These are phyloP conservation scores for Atherinomorus stipes DNA, from an alignment of 2,113 vertebrate species.

Conservation along the genomic window DNA sequence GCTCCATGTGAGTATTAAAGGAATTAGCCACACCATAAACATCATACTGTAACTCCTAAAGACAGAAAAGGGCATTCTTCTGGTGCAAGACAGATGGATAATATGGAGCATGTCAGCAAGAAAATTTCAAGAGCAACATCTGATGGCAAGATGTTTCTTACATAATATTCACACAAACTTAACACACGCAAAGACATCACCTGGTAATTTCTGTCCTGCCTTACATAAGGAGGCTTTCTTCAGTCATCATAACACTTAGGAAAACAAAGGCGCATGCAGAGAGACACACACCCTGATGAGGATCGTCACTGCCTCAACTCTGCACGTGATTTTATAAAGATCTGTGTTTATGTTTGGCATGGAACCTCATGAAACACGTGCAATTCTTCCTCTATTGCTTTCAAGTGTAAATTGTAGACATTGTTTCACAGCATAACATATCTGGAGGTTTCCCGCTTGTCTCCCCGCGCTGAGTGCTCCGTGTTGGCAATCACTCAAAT, in stretches of 20 bases:
- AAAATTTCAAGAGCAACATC: too few species aligned
- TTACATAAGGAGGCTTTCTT: slow-evolving; percentile 43
- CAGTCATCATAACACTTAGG: slow-evolving; percentile 23
- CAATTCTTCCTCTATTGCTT: neutral
- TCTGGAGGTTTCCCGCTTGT: slow-evolving; percentile 16
- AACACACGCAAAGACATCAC: slow-evolving; percentile 21
- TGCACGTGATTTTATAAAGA: neutral
- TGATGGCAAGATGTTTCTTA: neutral
- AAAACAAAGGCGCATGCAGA: slow-evolving; percentile 18
- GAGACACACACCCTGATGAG: slow-evolving; percentile 11
- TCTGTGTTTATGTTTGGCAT: neutral
- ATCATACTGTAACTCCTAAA: too few species aligned
- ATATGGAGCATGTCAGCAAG: too few species aligned
- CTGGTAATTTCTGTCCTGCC: slow-evolving; percentile 32
- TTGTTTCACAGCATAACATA: neutral
- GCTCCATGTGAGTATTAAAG: neutral
- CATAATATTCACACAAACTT: slow-evolving; percentile 1
- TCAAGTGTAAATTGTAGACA: neutral
- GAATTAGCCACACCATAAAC: neutral
- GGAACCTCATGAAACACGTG: neutral
- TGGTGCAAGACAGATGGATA: neutral
- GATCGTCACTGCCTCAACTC: neutral
- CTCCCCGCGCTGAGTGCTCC: slow-evolving; percentile 1
- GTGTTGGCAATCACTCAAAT: slow-evolving; percentile 18
- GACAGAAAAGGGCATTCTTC: too few species aligned